Evolutionary conservation across 2,888 invertebrate genomes (phyloP), one percentile per base, ranked within the genome.

Genomic region (Habroteleia sp.): DNA sequence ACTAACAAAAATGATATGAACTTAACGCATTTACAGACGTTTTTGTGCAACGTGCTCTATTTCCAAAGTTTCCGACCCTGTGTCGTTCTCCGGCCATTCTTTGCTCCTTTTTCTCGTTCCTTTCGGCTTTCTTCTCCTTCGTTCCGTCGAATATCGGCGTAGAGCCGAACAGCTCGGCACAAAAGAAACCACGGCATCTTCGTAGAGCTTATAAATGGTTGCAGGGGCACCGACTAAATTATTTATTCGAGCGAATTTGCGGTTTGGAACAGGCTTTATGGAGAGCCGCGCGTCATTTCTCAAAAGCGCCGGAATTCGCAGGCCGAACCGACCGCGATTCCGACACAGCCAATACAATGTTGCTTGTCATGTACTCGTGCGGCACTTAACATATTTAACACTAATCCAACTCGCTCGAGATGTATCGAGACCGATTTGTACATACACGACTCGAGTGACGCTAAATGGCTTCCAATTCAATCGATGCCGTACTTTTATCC

Each of bases 381-480:
- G 48, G 23, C 68, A 69, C 68, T 69, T 69, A 60, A 69, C 58
- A 60, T 58, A 69, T 58, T 69, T 69, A 60, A 69, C 58, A 60
- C 58, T 69, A 69, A 69, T 69, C 68, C 68, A 27, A 48, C 39
- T 11, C 29, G 23, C 63, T 48, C 54, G 56, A 54, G 68, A 58
- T 69, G 50, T 41, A 69, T 50, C 48, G 58, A 48, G 68, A 17
- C 35, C 50, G 58, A 58, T 69, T 69, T 69, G 68, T 69, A 69
- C 48, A 35, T 46, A 56, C 50, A 31, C 23, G 50, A 31, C 37
- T 39, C 48, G 50, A 20, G 25, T 31, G 39, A 41, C 68, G 41
- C 33, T 25, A 46, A 69, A 42, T 60, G 68, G 58, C 50, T 69
- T 60, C 48, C 68, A 58, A 58, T 68, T 68, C 68, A 58, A 68